These are phyloP conservation scores for Ictalurus furcatus DNA, from an alignment of 2,113 vertebrate genomes.

Conservation along the genomic window DNA sequence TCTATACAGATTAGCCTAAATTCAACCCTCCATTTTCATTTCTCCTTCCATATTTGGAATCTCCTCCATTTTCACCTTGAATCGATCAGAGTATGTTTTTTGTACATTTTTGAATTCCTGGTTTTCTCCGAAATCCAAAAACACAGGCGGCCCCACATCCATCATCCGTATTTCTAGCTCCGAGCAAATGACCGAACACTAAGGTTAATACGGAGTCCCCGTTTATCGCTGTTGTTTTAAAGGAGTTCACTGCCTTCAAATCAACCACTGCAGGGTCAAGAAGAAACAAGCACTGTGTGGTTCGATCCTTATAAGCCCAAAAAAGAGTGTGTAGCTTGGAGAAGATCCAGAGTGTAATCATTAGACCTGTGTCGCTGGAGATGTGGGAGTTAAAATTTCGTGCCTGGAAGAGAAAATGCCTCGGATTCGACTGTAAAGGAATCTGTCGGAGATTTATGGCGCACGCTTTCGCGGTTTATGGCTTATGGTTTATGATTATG, in stretches of 20 bases:
- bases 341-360: conserved; percentile 36
- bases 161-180: conserved; percentile 37
- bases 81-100: conserved; percentile 45
- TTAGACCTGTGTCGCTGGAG: conserved; percentile 11
- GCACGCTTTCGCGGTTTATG: background rate
- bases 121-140: conserved; percentile 23
- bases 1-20: conserved; percentile 21
- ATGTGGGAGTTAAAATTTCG: conserved; percentile 6
- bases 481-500: conserved; percentile 13
- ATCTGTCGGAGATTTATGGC: background rate
- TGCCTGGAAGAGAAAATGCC: background rate
- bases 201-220: conserved; percentile 46
- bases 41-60: conserved; percentile 36
- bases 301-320: conserved; percentile 51
- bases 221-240: conserved; percentile 51
- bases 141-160: conserved; percentile 33
- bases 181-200: conserved; percentile 5
- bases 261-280: conserved; percentile 45
- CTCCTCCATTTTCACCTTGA: conserved; percentile 34
- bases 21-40: conserved; percentile 25
- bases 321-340: conserved; percentile 46
- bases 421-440: background rate
- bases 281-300: conserved; percentile 17
- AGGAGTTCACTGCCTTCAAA: conserved; percentile 49
- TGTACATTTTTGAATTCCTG: conserved; percentile 24